Evolutionary conservation across 2,113 vertebrate species (phyloP), one percentile per base, ranked within the genome.

Genomic region (Nothobranchius furzeri): DNA sequence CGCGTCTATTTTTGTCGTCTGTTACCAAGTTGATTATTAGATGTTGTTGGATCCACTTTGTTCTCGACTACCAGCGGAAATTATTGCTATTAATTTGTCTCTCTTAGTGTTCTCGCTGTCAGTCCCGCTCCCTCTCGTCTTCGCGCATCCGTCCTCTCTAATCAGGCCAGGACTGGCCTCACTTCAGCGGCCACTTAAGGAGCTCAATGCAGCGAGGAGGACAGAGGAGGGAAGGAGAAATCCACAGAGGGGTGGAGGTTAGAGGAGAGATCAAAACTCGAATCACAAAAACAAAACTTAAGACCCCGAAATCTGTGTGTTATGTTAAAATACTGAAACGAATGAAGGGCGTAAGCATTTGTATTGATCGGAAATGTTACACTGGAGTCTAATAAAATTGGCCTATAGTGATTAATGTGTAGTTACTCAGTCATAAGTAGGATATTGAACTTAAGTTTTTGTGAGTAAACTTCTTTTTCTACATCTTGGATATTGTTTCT

Each of bases 61-160:
- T 73, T 69, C 65, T 11, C 49, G 57, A 54, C 55, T 53, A 12
- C 24, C 15, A 17, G 49, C 46, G 46, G 50, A 73, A 78, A 68
- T 65, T 5, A 68, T 46, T 77, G 50, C 37, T 63, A 43, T 65
- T 82, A 58, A 67, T 59, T 52, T 73, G 36, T 68, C 65, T 64
- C 51, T 60, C 45, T 79, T 20, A 49, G 45, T 67, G 53, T 55
- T 36, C 40, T 24, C 59, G 30, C 15, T 25, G 20, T 74, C 45
- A 45, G 36, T 63, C 61, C n/a, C 46, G 57, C 53, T 75, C 62
- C 60, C 51, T 58, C 46, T 70, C 73, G 49, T 13, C 59, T 69
- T 77, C 69, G 53, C 66, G 73, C 12, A 57, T 64, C 64, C 12
- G 3, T 77, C 77, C 58, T 75, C 75, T 79, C 58, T 75, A 86